Percentiles rank a stretch among this genome's conserved stretches.
These are phyloP conservation scores for Sebastes fasciatus DNA, from an alignment of 2,113 vertebrate genomes.

Conservation along the genomic window DNA sequence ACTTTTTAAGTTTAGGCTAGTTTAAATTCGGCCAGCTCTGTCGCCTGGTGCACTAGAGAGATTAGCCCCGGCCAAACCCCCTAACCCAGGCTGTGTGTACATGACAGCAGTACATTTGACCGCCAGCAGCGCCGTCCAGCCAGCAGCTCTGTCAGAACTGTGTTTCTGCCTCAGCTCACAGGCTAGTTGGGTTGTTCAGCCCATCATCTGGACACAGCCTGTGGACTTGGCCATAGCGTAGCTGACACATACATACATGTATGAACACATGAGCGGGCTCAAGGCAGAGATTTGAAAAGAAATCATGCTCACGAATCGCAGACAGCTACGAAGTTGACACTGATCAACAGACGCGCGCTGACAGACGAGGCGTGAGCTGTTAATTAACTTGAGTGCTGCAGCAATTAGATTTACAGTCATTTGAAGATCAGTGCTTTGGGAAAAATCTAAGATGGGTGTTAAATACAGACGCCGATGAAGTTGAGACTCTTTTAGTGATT, in stretches of 20 bases:
- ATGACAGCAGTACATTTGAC: constrained; percentile 41
- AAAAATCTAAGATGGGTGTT: constrained; percentile 25
- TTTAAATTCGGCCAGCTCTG: constrained; percentile 44
- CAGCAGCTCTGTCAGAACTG: constrained; percentile 59
- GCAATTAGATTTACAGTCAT: constrained; percentile 47
- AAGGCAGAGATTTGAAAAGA: constrained; percentile 23
- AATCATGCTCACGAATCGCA: background rate
- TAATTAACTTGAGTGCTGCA: constrained; percentile 62
- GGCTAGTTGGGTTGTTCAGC: constrained; percentile 17
- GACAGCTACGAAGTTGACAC: background rate
- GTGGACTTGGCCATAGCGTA: constrained; percentile 11
- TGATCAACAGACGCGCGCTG: constrained; percentile 21
- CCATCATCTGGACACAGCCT: constrained; percentile 35
- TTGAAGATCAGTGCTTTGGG: constrained; percentile 47
- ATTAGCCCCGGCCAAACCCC: constrained; percentile 55
- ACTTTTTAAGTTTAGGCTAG: constrained; percentile 18
- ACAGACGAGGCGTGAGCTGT: constrained; percentile 1
- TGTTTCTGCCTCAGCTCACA: constrained; percentile 69
- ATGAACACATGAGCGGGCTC: constrained; percentile 37
- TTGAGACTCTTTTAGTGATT: constrained; percentile 18
- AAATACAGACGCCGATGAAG: constrained; percentile 11
- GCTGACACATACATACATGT: constrained; percentile 35
- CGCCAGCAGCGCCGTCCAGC: constrained; percentile 12
- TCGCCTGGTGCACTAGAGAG: constrained; percentile 35
- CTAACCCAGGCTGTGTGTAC: constrained; percentile 41